Evolutionary conservation across 2,888 invertebrate species (phyloP).

Genomic region (Scaeva pyrastri): DNA sequence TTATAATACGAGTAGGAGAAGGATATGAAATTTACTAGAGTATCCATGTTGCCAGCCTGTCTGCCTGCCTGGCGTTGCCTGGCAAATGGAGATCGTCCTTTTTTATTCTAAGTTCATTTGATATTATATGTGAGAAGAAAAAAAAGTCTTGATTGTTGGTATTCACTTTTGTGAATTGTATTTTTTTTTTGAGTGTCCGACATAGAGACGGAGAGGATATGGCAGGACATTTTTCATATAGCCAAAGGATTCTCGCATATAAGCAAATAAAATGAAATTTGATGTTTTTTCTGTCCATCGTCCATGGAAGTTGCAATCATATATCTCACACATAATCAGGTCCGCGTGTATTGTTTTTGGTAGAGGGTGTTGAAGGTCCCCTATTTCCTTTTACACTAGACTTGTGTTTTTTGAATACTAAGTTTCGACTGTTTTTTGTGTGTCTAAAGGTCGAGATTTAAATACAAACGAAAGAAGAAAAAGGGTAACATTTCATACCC

Average conservation of each 20-base stretch:
- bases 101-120: slow-evolving; percentile 30
- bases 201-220: background rate
- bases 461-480: too few species aligned
- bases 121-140: slow-evolving; percentile 57
- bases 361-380: too few species aligned
- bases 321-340: background rate
- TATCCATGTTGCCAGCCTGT: slow-evolving; percentile 24
- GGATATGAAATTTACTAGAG: slow-evolving; percentile 68
- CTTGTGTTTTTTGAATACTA: too few species aligned
- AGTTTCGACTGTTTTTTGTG: too few species aligned
- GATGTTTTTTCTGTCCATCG: slow-evolving; percentile 13
- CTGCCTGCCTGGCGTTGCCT: background rate
- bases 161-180: slow-evolving; percentile 41
- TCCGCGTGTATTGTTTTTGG: background rate
- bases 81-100: slow-evolving; percentile 21
- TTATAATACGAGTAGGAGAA: slow-evolving; percentile 71
- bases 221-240: slow-evolving; percentile 35
- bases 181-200: background rate
- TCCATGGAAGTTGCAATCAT: slow-evolving; percentile 13
- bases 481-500: too few species aligned
- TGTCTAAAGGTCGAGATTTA: too few species aligned
- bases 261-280: slow-evolving; percentile 57
- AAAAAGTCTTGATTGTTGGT: slow-evolving; percentile 61
- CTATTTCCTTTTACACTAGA: too few species aligned
- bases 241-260: slow-evolving; percentile 14